Evolutionary conservation across 2,888 invertebrate species (phyloP), one percentile per base, ranked within the genome.

Genomic region (Drosophila macrothrix): DNA sequence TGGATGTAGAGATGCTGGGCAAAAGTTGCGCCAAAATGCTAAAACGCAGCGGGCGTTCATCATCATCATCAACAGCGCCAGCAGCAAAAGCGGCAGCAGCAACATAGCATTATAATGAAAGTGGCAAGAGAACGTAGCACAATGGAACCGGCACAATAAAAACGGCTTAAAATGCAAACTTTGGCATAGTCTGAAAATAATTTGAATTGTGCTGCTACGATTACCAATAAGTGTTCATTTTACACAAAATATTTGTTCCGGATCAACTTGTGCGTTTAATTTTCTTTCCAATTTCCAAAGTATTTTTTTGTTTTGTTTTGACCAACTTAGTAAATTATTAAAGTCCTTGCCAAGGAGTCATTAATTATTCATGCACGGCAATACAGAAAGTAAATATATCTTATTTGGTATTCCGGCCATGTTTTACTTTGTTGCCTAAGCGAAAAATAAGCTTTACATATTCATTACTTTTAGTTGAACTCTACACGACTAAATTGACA

Each of bases 11-110:
- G 71, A 70, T 82, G 88, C 88, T 82, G 79, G 65, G 72, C 64
- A 60, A 73, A 75, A 80, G 69, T 82, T 88, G 74, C 83, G 71
- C 76, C 85, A 82, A 85, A 85, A 85, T 84, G 80, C 76, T 85
- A 76, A 80, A 88, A 78, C 83, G 71, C 85, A 85, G 88, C 85
- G 76, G 90, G 85, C 69, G 88, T 70, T 68, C 77, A 73, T 81
- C 84, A 73, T 65, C 74, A 74, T 60, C 73, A 28, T 55, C 37
- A 39, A 22, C 55, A 31, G 16, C 62, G 49, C 50, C 35, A 25
- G 31, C 63, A 67, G 54, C 66, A 68, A 43, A 62, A 52, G 33
- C 33, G 37, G 41, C 63, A 41, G 39, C 50, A 52, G 28, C 12
- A 65, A 31, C 73, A 56, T 43, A 25, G 65, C 67, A 79, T 73